Percentiles rank a stretch among this genome's conserved stretches.
Evolutionary conservation across 2,888 invertebrate species (phyloP).

Genomic region (Alsophila aescularia): DNA sequence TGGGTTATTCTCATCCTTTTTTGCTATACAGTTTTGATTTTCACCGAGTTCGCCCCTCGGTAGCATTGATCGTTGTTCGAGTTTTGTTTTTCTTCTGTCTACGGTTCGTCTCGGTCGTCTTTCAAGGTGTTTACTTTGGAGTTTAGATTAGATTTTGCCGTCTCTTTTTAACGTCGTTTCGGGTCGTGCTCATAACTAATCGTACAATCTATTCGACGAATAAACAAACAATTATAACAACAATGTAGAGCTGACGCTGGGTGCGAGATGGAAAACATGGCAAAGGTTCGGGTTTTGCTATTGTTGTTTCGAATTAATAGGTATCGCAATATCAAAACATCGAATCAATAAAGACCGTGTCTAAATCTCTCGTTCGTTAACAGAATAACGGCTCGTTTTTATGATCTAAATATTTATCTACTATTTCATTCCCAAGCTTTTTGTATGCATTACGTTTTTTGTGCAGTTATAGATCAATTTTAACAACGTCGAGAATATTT

Average conservation of each 20-base stretch:
- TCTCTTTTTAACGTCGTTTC: slow-evolving; percentile 58
- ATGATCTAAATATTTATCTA: slow-evolving; percentile 50
- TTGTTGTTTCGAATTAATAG: slow-evolving; percentile 75
- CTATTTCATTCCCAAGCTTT: slow-evolving; percentile 24
- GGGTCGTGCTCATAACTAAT: slow-evolving; percentile 58
- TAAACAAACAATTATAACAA: slow-evolving; percentile 75
- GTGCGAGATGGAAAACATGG: slow-evolving; percentile 66
- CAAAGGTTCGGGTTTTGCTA: slow-evolving; percentile 56
- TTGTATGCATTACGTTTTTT: slow-evolving; percentile 19
- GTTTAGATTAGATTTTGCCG: slow-evolving; percentile 72
- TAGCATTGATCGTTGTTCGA: slow-evolving; percentile 66
- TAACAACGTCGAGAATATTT: slow-evolving; percentile 1
- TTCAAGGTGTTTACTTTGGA: slow-evolving; percentile 72
- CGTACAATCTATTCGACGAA: slow-evolving; percentile 54
- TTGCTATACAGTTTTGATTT: slow-evolving; percentile 64
- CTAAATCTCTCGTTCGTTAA: slow-evolving; percentile 65
- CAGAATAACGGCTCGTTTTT: slow-evolving; percentile 66
- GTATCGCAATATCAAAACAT: slow-evolving; percentile 73
- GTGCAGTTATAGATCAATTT: slow-evolving; percentile 13
- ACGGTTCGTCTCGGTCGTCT: slow-evolving; percentile 68
- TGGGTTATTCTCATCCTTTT: slow-evolving; percentile 64
- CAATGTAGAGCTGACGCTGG: slow-evolving; percentile 63
- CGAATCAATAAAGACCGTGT: slow-evolving; percentile 71
- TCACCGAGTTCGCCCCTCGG: slow-evolving; percentile 55
- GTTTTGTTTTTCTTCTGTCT: slow-evolving; percentile 81